Percentiles rank a stretch among this genome's conserved stretches.
Evolutionary conservation across 2,113 vertebrate species (phyloP).

Genomic region (Sturnus vulgaris): DNA sequence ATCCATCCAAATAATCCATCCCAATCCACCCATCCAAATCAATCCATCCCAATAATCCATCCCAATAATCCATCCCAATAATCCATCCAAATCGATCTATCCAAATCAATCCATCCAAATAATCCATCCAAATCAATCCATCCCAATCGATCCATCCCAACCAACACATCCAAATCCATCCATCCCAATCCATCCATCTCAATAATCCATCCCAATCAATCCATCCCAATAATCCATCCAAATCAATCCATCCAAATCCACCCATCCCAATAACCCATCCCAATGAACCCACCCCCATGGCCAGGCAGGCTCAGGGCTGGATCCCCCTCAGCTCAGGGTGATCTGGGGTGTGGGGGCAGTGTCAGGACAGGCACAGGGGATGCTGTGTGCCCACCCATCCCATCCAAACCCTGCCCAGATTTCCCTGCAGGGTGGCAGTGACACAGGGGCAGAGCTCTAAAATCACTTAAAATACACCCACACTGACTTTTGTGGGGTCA

Average conservation of each 20-base stretch:
- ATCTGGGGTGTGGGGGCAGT: not conserved
- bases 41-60: accelerated
- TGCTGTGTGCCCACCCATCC: not conserved
- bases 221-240: not conserved
- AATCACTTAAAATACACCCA: not conserved
- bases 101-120: no score
- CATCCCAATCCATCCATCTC: accelerated
- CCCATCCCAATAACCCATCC: not conserved
- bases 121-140: accelerated
- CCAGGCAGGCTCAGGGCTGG: not conserved
- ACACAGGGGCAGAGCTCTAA: no score
- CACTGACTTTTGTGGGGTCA: not conserved
- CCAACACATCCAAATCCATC: not conserved
- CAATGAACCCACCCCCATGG: accelerated
- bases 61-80: accelerated
- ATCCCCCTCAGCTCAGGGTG: not conserved
- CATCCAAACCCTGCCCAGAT: not conserved
- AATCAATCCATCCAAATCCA: not conserved
- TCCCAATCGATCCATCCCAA: not conserved
- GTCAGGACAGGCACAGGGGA: not conserved
- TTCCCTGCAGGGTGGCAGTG: not conserved
- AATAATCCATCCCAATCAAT: accelerated
- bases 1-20: accelerated
- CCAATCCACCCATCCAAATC: not conserved
- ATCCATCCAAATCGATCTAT: not conserved